These are phyloP conservation scores for Scomber scombrus DNA, from an alignment of 2,113 vertebrate genomes.

Conservation along the genomic window DNA sequence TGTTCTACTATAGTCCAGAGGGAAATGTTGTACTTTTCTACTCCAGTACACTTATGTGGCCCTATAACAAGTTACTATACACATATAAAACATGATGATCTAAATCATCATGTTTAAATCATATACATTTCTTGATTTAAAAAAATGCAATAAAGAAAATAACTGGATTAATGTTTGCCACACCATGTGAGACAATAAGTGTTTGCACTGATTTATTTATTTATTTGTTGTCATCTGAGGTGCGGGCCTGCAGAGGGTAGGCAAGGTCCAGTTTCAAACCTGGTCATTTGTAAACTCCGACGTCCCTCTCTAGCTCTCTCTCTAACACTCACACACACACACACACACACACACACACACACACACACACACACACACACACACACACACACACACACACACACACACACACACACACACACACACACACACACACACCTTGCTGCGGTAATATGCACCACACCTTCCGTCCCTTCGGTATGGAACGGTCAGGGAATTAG, in stretches of 20 bases:
- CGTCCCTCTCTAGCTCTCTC: background rate
- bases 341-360: constrained; percentile 5
- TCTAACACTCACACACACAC: background rate
- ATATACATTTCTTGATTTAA: background rate
- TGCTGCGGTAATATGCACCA: constrained; percentile 38
- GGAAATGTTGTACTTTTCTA: too few species aligned
- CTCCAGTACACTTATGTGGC: too few species aligned
- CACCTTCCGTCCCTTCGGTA: constrained; percentile 46
- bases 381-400: constrained; percentile 5
- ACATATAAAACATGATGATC: too few species aligned
- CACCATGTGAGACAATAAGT: background rate
- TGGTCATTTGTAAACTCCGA: constrained; percentile 49
- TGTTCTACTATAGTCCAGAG: too few species aligned
- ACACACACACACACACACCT: constrained; percentile 9
- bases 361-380: constrained; percentile 4
- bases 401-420: background rate
- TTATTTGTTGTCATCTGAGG: background rate
- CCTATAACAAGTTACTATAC: too few species aligned
- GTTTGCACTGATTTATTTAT: background rate
- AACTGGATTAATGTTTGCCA: background rate
- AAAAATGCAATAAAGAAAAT: background rate
- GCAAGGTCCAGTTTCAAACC: constrained; percentile 31
- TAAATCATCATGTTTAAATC: too few species aligned
- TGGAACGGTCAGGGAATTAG: constrained; percentile 85
- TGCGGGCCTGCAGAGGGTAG: constrained; percentile 22